Conservation (phyloP, 2,797 vertebrate species). For the Philypnodon macrostomus region DNA sequence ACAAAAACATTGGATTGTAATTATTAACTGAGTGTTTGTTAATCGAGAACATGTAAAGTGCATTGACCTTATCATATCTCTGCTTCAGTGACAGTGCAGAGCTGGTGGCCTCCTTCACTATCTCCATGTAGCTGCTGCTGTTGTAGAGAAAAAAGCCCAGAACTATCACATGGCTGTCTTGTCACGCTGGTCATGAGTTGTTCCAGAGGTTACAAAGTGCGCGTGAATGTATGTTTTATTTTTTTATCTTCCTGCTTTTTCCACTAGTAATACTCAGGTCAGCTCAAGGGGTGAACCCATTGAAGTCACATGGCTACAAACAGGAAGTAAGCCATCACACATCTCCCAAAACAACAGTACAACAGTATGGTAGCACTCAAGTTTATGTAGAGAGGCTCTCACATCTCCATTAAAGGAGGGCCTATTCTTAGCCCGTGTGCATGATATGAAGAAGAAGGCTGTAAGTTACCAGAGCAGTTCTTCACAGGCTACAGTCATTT, state of each 20-base stretch:
- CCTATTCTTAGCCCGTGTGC: slow-evolving; percentile 59
- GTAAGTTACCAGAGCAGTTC: slow-evolving; percentile 13
- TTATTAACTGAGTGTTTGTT: slow-evolving; percentile 14
- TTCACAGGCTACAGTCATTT: slow-evolving; percentile 3
- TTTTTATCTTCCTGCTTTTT: slow-evolving; percentile 29
- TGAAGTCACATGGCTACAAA: slow-evolving; percentile 48
- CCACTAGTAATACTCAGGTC: slow-evolving; percentile 8
- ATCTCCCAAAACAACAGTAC: slow-evolving; percentile 22
- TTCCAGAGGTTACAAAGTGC: slow-evolving; percentile 22
- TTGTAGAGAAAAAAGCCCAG: slow-evolving; percentile 13
- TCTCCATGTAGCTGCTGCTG: neutral
- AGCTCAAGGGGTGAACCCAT: slow-evolving; percentile 27
- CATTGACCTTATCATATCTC: too few relatives aligned
- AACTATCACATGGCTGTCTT: slow-evolving; percentile 46
- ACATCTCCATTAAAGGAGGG: slow-evolving; percentile 49
- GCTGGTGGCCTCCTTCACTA: slow-evolving; percentile 6
- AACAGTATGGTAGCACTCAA: slow-evolving; percentile 36
- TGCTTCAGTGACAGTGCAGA: slow-evolving; percentile 9
- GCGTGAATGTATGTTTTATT: slow-evolving; percentile 15
- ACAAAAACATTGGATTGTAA: too few relatives aligned
- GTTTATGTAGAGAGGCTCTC: slow-evolving; percentile 35
- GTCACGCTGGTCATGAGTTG: slow-evolving; percentile 52
- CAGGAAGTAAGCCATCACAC: slow-evolving; percentile 58
- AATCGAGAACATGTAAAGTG: slow-evolving; percentile 2
- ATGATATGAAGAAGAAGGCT: slow-evolving; percentile 43